Percentiles rank a stretch among this genome's conserved stretches.
Conservation (phyloP, 2,888 invertebrate species). For the Pheosia tremula region DNA sequence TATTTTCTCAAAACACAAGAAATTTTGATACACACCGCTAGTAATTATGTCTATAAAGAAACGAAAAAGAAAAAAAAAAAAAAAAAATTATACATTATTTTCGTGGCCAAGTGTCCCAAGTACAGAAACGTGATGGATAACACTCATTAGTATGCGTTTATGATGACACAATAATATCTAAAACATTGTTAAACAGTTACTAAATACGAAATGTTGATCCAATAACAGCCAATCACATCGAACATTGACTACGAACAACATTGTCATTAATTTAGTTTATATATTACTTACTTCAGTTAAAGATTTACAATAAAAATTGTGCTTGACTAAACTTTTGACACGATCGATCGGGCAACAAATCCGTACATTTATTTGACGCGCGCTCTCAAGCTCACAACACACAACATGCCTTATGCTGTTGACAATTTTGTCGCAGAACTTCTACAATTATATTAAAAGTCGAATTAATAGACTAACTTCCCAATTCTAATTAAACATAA, state of each 20-base stretch:
- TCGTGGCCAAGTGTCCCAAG: neutral
- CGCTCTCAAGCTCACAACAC: no score
- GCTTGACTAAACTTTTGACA: neutral
- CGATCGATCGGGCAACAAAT: neutral
- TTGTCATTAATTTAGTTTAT: neutral
- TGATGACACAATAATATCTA: neutral
- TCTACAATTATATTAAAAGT: no score
- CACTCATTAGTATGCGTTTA: neutral
- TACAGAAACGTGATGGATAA: neutral
- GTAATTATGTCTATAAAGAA: no score
- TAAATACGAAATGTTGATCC: conserved; percentile 13
- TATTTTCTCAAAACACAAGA: no score
- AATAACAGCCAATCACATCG: conserved; percentile 23
- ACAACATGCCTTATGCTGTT: no score
- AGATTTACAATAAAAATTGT: neutral
- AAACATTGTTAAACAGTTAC: neutral
- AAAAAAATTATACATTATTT: neutral
- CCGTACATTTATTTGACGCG: neutral
- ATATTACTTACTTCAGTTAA: conserved; percentile 25
- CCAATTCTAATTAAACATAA: no score
- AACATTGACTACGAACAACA: conserved; percentile 31
- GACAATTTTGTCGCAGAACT: no score
- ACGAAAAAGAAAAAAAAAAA: no score
- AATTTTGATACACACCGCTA: no score
- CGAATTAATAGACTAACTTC: no score